Percentiles rank a stretch among this genome's conserved stretches.
These are phyloP conservation scores for Epinotia demarniana DNA, from an alignment of 2,888 invertebrate genomes.

Conservation along the genomic window DNA sequence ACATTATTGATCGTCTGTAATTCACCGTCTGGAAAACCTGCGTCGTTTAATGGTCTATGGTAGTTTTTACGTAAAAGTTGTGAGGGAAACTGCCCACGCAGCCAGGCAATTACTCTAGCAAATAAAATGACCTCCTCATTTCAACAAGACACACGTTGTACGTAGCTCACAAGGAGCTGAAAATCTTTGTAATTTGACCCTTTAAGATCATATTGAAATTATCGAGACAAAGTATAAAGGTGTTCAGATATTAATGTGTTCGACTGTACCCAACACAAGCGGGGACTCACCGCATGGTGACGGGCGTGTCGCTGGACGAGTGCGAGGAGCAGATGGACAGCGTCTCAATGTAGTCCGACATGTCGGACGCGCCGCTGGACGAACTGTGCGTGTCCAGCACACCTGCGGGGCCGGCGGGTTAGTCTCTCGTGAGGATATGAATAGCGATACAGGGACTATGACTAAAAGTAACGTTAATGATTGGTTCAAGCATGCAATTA, in stretches of 20 bases:
- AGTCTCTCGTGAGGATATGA: background rate
- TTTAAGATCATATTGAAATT: too few relatives aligned
- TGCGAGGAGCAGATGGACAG: slow-evolving; percentile 92
- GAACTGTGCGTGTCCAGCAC: slow-evolving; percentile 89
- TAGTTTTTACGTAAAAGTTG: too few relatives aligned
- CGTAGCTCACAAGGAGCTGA: background rate
- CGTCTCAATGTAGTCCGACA: slow-evolving; percentile 95
- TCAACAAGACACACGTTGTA: background rate
- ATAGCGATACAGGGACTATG: background rate
- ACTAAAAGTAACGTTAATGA: background rate
- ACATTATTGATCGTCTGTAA: too few relatives aligned
- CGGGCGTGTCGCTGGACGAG: slow-evolving; percentile 90
- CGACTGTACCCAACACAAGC: background rate
- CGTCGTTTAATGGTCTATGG: too few relatives aligned
- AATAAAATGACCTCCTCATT: too few relatives aligned
- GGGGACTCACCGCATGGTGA: slow-evolving; percentile 77
- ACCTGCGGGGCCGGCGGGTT: slow-evolving; percentile 54
- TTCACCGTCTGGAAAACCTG: too few relatives aligned
- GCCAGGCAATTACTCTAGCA: background rate
- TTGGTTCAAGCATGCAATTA: background rate
- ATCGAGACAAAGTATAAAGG: too few relatives aligned
- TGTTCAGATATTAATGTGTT: too few relatives aligned
- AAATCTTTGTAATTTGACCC: too few relatives aligned
- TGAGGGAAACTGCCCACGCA: too few relatives aligned
- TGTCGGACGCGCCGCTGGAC: slow-evolving; percentile 93